Evolutionary conservation across 2,888 invertebrate species (phyloP).

Genomic region (Hyalella azteca): DNA sequence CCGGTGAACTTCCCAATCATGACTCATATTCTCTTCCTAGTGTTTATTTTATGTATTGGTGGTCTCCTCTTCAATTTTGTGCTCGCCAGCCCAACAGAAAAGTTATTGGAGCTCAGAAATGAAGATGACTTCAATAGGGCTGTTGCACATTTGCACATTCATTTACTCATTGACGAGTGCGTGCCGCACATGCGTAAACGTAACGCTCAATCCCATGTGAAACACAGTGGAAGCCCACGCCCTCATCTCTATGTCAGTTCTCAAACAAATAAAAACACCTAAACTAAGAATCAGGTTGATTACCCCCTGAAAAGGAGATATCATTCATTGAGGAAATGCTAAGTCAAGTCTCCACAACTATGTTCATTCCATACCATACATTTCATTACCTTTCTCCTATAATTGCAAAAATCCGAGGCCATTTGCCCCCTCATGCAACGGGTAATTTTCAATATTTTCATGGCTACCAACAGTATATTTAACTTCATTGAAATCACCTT

Average conservation of each 20-base stretch:
- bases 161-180: slow-evolving; percentile 45
- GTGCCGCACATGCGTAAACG: slow-evolving; percentile 25
- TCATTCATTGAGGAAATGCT: no score
- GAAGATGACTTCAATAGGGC: slow-evolving; percentile 3
- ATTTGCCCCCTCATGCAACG: no score
- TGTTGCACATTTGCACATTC: slow-evolving; percentile 26
- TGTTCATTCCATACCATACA: no score
- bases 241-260: background rate
- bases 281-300: no score
- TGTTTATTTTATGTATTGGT: slow-evolving; percentile 41
- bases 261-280: no score
- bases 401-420: no score
- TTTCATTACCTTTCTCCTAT: no score
- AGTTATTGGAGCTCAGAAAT: background rate
- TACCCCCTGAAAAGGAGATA: no score
- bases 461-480: no score
- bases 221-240: background rate
- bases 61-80: slow-evolving; percentile 41
- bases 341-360: no score
- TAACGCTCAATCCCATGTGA: background rate
- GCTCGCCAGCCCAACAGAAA: background rate
- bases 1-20: slow-evolving; percentile 35
- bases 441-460: no score
- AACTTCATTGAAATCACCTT: no score
- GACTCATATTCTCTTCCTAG: slow-evolving; percentile 37